phyloP scores from a whole-genome alignment of 2,113 vertebrate genomes.

The Notechis scutatus region DNA sequence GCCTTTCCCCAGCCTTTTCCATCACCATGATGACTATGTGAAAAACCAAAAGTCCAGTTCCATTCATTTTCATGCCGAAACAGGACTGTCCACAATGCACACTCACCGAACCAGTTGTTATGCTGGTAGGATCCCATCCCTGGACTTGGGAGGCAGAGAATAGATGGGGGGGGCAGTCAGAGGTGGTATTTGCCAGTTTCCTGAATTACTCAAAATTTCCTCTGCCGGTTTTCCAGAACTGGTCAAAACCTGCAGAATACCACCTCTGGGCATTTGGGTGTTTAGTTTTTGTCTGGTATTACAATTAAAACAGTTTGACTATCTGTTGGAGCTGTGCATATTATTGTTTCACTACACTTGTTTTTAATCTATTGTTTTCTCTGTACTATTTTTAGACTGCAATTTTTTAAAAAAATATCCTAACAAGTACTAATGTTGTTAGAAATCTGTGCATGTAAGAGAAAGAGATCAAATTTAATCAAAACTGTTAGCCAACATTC shows the following conservation, averaged over 20 bases:
- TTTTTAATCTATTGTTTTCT: neutral
- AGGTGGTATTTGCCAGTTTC: too few species aligned
- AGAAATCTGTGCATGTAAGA: neutral
- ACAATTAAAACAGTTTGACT: neutral
- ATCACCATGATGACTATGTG: too few species aligned
- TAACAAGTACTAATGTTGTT: neutral
- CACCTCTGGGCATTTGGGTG: neutral
- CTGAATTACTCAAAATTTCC: too few species aligned
- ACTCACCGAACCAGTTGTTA: too few species aligned
- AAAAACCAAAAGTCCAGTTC: too few species aligned
- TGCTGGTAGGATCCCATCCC: too few species aligned
- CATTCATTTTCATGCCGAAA: too few species aligned
- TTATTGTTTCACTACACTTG: neutral
- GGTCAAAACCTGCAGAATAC: neutral
- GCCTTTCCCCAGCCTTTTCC: too few species aligned
- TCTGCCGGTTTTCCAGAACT: too few species aligned
- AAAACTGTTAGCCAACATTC: neutral
- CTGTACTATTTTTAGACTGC: neutral
- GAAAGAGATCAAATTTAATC: neutral
- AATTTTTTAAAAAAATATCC: neutral
- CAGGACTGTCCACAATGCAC: too few species aligned
- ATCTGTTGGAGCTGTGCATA: neutral
- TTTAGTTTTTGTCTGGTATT: neutral
- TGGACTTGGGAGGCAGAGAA: too few species aligned
- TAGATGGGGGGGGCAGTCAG: too few species aligned